phyloP scores from a whole-genome alignment of 2,888 invertebrate genomes.

The Coremacera marginata region DNA sequence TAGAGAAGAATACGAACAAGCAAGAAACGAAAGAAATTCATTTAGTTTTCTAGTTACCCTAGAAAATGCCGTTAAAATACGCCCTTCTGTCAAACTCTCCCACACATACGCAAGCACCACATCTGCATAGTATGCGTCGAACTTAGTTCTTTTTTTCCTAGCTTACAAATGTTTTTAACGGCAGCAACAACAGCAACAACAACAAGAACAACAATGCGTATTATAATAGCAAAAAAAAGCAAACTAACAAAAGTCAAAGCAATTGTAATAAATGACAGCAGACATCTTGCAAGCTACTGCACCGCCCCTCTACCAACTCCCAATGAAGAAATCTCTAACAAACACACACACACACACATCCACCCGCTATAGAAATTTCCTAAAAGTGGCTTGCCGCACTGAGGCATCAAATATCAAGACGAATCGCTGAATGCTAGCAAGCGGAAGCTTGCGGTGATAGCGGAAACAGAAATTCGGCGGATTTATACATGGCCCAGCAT shows the following conservation, averaged over 20 bases:
- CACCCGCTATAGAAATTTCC: background rate
- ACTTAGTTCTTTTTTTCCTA: background rate
- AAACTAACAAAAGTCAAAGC: constrained; percentile 64
- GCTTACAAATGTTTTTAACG: constrained; percentile 41
- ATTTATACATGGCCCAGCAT: constrained; percentile 1
- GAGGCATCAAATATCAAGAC: constrained; percentile 35
- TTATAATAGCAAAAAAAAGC: constrained; percentile 42
- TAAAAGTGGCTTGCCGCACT: background rate
- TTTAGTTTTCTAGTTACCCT: constrained; percentile 41
- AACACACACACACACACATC: background rate
- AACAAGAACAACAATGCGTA: background rate
- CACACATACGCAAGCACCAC: background rate
- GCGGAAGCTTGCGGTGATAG: constrained; percentile 14
- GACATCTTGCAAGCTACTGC: constrained; percentile 53
- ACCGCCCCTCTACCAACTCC: constrained; percentile 10
- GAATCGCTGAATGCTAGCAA: constrained; percentile 22
- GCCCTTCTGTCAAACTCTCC: background rate
- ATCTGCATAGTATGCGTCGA: background rate
- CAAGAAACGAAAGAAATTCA: constrained; percentile 33
- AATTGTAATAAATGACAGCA: constrained; percentile 69
- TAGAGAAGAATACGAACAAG: constrained; percentile 27
- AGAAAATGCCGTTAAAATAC: constrained; percentile 7
- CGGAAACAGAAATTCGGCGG: background rate
- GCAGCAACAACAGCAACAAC: constrained; percentile 44
- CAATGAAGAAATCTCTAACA: constrained; percentile 20